A percentile compares a stretch with the other conserved stretches of the same genome.
Conservation (phyloP, 2,888 invertebrate species). For the Quadroppia sp. region DNA sequence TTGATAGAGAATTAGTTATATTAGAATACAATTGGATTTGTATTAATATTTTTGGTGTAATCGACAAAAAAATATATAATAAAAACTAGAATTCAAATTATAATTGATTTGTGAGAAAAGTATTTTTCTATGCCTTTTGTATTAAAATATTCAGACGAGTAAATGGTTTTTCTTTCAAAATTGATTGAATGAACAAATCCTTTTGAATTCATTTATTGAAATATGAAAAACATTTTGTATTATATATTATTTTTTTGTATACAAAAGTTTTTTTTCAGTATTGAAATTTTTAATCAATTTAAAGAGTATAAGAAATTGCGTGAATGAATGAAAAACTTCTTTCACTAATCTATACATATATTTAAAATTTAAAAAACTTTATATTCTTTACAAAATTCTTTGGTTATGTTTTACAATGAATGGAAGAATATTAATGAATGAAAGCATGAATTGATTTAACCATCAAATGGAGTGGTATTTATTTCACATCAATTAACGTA, state of each 20-base stretch:
- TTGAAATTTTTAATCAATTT: background rate
- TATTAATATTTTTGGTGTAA: background rate
- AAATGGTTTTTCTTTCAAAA: background rate
- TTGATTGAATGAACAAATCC: constrained; percentile 3
- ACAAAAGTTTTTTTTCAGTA: background rate
- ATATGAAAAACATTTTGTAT: background rate
- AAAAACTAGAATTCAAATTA: background rate
- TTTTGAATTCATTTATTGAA: constrained; percentile 18
- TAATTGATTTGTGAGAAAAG: background rate
- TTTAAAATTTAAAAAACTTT: no score
- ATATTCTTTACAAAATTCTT: no score
- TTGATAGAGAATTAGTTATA: background rate
- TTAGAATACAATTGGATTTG: background rate
- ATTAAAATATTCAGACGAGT: no score
- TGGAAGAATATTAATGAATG: background rate
- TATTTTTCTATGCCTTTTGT: no score
- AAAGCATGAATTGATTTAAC: background rate
- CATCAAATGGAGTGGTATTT: background rate
- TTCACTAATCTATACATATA: no score
- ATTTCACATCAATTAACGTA: constrained; percentile 12
- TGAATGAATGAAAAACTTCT: background rate
- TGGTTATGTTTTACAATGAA: no score
- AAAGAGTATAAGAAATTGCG: background rate
- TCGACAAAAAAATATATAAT: background rate
- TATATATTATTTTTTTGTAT: background rate